Conservation (phyloP, 2,113 vertebrate genomes). For the Anhinga rufa region DNA sequence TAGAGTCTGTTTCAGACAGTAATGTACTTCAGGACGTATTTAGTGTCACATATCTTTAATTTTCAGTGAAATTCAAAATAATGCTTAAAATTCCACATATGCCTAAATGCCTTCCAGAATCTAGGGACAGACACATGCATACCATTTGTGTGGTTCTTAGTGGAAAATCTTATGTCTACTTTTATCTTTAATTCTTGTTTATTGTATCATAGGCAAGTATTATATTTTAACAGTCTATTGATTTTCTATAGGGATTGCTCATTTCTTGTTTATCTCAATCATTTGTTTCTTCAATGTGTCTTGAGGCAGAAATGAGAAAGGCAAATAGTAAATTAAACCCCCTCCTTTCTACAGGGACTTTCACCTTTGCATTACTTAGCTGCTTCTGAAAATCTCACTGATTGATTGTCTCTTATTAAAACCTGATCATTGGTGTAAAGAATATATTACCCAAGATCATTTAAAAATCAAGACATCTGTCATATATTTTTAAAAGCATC, state of each 20-base stretch:
- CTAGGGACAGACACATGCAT: neutral
- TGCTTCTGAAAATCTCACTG: neutral
- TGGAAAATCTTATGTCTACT: neutral
- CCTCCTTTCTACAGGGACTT: neutral
- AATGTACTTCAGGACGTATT: neutral
- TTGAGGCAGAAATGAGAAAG: neutral
- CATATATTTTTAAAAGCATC: neutral
- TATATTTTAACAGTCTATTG: neutral
- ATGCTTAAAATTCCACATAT: neutral
- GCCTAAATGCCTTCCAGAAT: neutral
- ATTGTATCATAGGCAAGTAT: neutral
- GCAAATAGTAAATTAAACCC: neutral
- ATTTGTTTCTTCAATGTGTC: neutral
- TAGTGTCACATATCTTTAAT: neutral
- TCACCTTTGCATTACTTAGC: neutral
- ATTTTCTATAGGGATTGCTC: neutral
- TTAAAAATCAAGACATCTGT: neutral
- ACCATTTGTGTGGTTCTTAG: neutral
- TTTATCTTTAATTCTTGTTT: neutral
- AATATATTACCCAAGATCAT: neutral
- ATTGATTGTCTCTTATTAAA: neutral
- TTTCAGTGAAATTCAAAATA: neutral
- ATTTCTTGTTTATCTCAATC: neutral
- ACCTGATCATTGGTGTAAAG: neutral
- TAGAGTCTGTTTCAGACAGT: neutral